Evolutionary conservation across 2,888 invertebrate genomes (phyloP), one percentile per base, ranked within the genome.

Genomic region (Peribatodes rhomboidaria): DNA sequence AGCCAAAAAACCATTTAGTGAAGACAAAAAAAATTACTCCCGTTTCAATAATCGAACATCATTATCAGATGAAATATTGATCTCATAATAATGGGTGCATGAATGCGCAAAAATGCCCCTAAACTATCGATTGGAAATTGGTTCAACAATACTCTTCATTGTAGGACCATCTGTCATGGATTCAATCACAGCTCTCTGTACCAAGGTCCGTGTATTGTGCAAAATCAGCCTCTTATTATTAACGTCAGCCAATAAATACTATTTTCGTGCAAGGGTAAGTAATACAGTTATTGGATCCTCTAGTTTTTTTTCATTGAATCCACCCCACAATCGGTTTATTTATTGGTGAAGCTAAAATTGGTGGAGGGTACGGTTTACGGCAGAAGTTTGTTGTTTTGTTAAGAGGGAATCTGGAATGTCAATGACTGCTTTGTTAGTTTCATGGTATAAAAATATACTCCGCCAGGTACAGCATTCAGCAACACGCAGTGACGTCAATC

Each of bases 111-210:
- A 87, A 89, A 83, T 87, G 84, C 86, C 90, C 91, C 85, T 78
- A 80, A 80, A 82, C 76, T 73, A 79, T 83, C 80, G 81, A 83
- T 86, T 83, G 78, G 74, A 83, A 81, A 90, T 88, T 87, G 85
- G 77, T 68, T 77, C 77, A 87, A 91, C 90, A 91, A 88, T 82
- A 81, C 70, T 76, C 76, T 75, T 71, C 65, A 85, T 90, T 90
- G 88, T 90, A 73, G 79, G 75, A 78, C 86, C 92, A 92, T 92
- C 91, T 93, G 92, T 92, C 92, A 88, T 84, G 84, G 84, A 81
- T 85, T 82, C 86, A 85, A 86, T 87, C 85, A 83, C 75, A 72
- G 80, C 76, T 77, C 82, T 84, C 83, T 76, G 84, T 88, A 86
- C 79, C 6, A 27, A 4, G 6, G 27, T 27, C 2, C 65, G 75